phyloP scores from a whole-genome alignment of 64 coral and sea anemone genomes.

The Porites australiensis region DNA sequence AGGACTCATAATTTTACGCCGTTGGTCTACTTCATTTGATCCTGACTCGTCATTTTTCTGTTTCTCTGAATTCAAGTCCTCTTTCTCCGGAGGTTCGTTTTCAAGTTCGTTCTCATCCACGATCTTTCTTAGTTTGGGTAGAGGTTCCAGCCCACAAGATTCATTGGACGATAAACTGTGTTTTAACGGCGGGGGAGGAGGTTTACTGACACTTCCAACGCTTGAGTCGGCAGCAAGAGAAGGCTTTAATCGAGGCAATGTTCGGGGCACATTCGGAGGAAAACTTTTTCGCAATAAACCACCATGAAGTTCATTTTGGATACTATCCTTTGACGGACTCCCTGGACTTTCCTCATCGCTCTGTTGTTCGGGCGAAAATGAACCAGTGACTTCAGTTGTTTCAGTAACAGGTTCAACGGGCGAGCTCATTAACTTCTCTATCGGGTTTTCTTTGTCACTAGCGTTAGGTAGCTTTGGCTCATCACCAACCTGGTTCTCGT shows the following conservation, averaged over 20 bases:
- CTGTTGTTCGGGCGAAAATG: constrained; percentile 29
- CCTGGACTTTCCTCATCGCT: constrained; percentile 41
- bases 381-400: constrained; percentile 9
- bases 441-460: constrained; percentile 1
- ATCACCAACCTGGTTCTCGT: constrained; percentile 15
- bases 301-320: constrained; percentile 85
- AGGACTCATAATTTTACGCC: constrained; percentile 63
- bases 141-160: constrained; percentile 60
- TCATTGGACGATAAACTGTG: constrained; percentile 82
- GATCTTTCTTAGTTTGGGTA: constrained; percentile 91
- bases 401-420: constrained; percentile 20
- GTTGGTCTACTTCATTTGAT: constrained; percentile 21
- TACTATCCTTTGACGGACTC: constrained; percentile 63
- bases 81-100: constrained; percentile 41
- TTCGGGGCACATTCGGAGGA: constrained; percentile 79
- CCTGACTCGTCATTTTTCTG: constrained; percentile 8
- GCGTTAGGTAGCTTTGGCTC: constrained; percentile 11
- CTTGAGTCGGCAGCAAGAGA: constrained; percentile 53
- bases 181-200: constrained; percentile 78
- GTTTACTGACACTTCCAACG: constrained; percentile 24
- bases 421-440: not conserved
- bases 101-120: constrained; percentile 57
- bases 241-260: constrained; percentile 86
- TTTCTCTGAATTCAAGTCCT: constrained; percentile 10
- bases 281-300: constrained; percentile 86